Evolutionary conservation across 2,888 invertebrate genomes (phyloP), one percentile per base, ranked within the genome.

Genomic region (Hydropsyche betteni): DNA sequence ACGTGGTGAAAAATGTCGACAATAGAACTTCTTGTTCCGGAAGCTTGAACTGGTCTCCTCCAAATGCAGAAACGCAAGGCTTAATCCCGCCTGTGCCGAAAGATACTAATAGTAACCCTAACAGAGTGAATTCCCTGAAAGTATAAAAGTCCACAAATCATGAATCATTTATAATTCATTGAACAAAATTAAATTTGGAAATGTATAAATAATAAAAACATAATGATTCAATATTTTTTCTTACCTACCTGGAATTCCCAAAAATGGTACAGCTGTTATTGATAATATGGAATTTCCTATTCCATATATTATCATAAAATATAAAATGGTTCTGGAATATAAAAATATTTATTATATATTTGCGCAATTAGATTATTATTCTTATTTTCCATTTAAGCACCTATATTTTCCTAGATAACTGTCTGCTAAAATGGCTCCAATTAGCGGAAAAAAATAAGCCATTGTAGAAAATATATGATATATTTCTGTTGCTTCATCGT

Each of bases 71-170:
- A 0, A 94, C 94, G 82, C 94, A 94, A 0, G 94, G 94, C 80
- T 94, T 95, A 79, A 95, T 94, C 4, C 94, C 94, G 0, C 94
- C 94, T 0, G 94, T 93, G 2, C 94, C 94, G 4, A 93, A 79
- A 0, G 92, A 92, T 76, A 94, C 91, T 80, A 94, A 84, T 12
- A 90, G 82, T 36, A 95, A 84, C 0, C 93, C 94, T 24, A 92
- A 80, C 77, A 92, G 84, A 0, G 92, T 91, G 77, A 92, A 88
- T 73, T 85, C 80, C 80, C 91, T 91, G 84, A 10, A 83, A 83
- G 10, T 73, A 73, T 6, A 14, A 75, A 75, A 1, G 1, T n/a
- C n/a, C n/a, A n/a, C n/a, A 44, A 44, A 44, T 2, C 10, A 52
- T 50, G 0, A 5, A 50, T 75, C 33, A 34, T 34, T 24, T 16